Evolutionary conservation across 2,113 vertebrate species (phyloP).

Genomic region (Rousettus leschenaultii): DNA sequence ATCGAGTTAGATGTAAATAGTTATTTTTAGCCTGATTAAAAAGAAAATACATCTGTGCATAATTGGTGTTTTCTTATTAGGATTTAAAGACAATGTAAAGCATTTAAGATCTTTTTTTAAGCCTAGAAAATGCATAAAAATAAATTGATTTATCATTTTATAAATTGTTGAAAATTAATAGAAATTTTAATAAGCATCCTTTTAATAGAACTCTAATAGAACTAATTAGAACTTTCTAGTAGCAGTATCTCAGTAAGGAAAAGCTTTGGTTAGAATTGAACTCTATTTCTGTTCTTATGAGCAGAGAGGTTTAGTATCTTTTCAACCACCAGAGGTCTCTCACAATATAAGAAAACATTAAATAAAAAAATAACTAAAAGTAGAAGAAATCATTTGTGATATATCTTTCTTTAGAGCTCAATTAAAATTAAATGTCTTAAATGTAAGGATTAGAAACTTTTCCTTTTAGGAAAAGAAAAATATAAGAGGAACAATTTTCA

Average conservation of each 20-base stretch:
- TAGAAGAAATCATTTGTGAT: not conserved
- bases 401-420: not conserved
- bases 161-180: not conserved
- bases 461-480: not conserved
- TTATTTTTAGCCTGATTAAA: not conserved
- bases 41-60: not conserved
- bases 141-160: not conserved
- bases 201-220: not conserved
- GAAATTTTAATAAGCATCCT: not conserved
- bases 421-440: not conserved
- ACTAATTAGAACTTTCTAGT: not conserved
- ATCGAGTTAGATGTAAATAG: not conserved
- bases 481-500: not conserved
- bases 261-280: not conserved
- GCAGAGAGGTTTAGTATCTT: not conserved
- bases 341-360: constrained; percentile 25
- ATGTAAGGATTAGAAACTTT: not conserved
- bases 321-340: constrained; percentile 65
- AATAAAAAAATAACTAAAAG: constrained; percentile 6
- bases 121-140: not conserved
- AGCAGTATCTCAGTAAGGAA: not conserved
- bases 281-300: not conserved
- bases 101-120: not conserved
- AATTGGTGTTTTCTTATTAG: not conserved
- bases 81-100: not conserved